These are phyloP conservation scores for Indicator maculatus DNA, from an alignment of 2,113 vertebrate species.

Conservation along the genomic window DNA sequence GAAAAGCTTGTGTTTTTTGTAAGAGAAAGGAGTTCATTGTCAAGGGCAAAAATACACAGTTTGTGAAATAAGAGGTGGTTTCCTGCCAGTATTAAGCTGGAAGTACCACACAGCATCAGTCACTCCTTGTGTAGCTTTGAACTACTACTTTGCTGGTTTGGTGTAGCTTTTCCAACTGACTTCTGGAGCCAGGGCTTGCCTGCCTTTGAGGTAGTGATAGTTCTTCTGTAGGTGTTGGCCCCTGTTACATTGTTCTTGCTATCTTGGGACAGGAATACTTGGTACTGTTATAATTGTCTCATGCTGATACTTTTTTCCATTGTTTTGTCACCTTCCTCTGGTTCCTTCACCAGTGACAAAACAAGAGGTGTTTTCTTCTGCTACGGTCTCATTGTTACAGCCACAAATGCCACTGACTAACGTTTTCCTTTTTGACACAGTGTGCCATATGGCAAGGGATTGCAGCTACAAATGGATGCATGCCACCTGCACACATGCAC, in stretches of 20 bases:
- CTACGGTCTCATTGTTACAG: fast-evolving
- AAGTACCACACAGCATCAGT: background rate
- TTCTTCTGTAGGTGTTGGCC: background rate
- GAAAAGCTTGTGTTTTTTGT: background rate
- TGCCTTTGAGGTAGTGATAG: background rate
- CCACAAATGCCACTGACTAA: background rate
- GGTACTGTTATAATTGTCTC: background rate
- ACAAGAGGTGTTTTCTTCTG: background rate
- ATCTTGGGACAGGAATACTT: background rate
- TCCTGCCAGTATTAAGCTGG: background rate
- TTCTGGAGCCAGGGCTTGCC: background rate
- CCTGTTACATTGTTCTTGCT: background rate
- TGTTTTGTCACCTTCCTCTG: background rate
- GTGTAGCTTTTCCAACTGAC: background rate
- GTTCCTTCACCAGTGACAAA: background rate
- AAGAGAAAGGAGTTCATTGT: background rate
- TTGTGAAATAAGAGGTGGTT: background rate
- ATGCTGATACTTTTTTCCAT: background rate
- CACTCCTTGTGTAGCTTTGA: background rate
- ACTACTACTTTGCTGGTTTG: background rate
- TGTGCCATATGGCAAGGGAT: background rate
- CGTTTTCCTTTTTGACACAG: background rate
- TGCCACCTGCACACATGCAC: background rate
- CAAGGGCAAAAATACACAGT: background rate
- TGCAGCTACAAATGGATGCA: background rate